phyloP scores from a whole-genome alignment of 2,888 invertebrate species.

The Belgica antarctica region DNA sequence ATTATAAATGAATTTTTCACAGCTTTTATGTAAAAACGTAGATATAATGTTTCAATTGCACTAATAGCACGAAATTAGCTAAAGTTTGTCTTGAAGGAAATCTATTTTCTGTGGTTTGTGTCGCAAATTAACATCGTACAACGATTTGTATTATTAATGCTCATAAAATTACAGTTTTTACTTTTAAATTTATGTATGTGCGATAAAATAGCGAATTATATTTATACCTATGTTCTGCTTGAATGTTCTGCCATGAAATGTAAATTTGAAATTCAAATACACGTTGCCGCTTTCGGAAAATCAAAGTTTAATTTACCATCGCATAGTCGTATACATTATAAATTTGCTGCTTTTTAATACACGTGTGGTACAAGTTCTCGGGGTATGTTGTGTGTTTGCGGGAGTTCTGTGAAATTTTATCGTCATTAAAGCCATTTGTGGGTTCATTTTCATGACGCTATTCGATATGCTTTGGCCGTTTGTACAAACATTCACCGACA shows the following conservation, averaged over 20 bases:
- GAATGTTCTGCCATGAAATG: conserved; percentile 5
- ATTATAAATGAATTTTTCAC: background rate
- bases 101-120: background rate
- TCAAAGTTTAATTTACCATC: conserved; percentile 32
- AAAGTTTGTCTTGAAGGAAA: background rate
- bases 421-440: conserved; percentile 20
- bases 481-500: background rate
- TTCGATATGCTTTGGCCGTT: conserved; percentile 15
- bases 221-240: background rate
- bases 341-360: conserved; percentile 25
- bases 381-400: background rate
- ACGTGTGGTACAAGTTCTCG: background rate
- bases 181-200: conserved; percentile 23
- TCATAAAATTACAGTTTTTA: conserved; percentile 27
- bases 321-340: conserved; percentile 33
- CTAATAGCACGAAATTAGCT: background rate
- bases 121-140: background rate
- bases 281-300: background rate
- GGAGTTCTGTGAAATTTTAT: background rate
- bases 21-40: no score
- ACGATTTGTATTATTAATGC: conserved; percentile 5
- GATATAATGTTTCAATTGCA: background rate
- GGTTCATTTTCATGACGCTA: background rate
- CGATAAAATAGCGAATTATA: conserved; percentile 31
- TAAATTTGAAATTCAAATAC: conserved; percentile 29